Percentiles rank a stretch among this genome's conserved stretches.
These are phyloP conservation scores for Meles meles DNA, from an alignment of 2,113 vertebrate species.

Conservation along the genomic window DNA sequence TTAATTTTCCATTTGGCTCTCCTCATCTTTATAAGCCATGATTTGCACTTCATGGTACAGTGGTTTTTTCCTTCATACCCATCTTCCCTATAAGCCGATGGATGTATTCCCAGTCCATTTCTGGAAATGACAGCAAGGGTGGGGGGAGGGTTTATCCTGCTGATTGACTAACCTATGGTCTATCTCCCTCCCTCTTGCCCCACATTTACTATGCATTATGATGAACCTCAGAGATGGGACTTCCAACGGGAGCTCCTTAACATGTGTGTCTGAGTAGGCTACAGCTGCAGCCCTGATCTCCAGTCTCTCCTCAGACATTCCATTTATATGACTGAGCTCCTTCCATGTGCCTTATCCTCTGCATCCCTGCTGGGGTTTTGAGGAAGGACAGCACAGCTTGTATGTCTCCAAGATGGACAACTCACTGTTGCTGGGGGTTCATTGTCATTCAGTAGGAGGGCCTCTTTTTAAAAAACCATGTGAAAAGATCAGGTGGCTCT, in stretches of 20 bases:
- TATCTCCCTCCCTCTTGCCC: background rate
- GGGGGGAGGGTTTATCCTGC: background rate
- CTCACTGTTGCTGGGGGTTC: background rate
- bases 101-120: background rate
- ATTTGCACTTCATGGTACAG: slow-evolving; percentile 45
- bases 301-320: background rate
- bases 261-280: background rate
- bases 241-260: background rate
- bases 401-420: background rate
- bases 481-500: background rate
- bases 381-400: background rate
- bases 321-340: background rate
- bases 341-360: background rate
- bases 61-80: slow-evolving; percentile 30
- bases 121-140: background rate
- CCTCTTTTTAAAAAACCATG: background rate
- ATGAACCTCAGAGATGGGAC: background rate
- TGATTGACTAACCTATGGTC: background rate
- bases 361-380: background rate
- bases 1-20: slow-evolving; percentile 63
- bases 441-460: background rate
- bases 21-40: slow-evolving; percentile 29
- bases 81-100: background rate
- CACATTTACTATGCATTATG: background rate
- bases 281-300: background rate